Evolutionary conservation across 2,888 invertebrate species (phyloP).

Genomic region (Brachylomia viminalis): DNA sequence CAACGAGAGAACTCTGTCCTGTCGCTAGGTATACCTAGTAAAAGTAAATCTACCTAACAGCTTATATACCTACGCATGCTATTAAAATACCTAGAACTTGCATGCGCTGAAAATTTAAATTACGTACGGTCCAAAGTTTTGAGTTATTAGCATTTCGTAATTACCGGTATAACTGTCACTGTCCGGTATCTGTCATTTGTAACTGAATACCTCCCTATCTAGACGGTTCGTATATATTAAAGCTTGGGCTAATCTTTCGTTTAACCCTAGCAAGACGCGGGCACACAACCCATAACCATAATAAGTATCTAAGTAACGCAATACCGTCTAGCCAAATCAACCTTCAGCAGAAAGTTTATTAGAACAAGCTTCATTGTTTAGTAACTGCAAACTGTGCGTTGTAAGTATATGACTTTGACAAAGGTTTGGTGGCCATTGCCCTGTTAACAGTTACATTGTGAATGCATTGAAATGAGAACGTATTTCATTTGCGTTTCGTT

Average conservation of each 20-base stretch:
- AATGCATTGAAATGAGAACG: slow-evolving; percentile 30
- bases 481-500: slow-evolving; percentile 30
- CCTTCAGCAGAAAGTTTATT: slow-evolving; percentile 51
- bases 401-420: slow-evolving; percentile 55
- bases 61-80: slow-evolving; percentile 2
- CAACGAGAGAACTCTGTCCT: slow-evolving; percentile 35
- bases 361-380: slow-evolving; percentile 36
- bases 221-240: not conserved
- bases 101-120: slow-evolving; percentile 10
- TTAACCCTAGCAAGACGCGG: slow-evolving; percentile 9
- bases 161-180: not conserved
- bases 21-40: slow-evolving; percentile 18
- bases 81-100: slow-evolving; percentile 16
- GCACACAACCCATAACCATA: slow-evolving; percentile 15
- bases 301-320: slow-evolving; percentile 20
- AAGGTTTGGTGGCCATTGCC: slow-evolving; percentile 57
- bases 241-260: slow-evolving; percentile 25
- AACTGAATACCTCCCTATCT: not conserved
- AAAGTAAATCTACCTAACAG: slow-evolving; percentile 16
- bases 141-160: slow-evolving; percentile 2
- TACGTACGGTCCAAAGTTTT: not conserved
- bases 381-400: slow-evolving; percentile 16
- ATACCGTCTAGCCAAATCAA: slow-evolving; percentile 51
- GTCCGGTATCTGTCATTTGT: not conserved
- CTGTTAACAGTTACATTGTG: slow-evolving; percentile 25